Evolutionary conservation across 1,140 invertebrate genomes (phyloP).

Genomic region (Drosophila subobscura): DNA sequence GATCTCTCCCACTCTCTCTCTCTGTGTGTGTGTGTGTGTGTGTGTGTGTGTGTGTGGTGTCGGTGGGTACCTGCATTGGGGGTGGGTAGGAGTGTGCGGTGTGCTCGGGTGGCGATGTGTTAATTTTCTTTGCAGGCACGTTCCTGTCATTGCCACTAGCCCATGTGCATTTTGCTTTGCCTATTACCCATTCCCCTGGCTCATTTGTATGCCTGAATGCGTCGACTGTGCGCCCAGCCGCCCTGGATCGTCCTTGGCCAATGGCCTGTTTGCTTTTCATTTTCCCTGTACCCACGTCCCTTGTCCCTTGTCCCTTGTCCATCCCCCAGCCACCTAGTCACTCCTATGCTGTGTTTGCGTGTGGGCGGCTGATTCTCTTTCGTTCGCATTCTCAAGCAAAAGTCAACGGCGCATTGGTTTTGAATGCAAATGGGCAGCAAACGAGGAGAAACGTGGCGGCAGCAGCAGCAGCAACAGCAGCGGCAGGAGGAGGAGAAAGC

Average conservation of each 20-base stretch:
- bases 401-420: slow-evolving; percentile 73
- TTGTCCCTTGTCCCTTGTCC: background rate
- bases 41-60: too few relatives aligned
- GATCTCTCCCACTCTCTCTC: too few relatives aligned
- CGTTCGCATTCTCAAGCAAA: slow-evolving; percentile 58
- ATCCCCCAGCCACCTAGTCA: background rate
- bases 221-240: slow-evolving; percentile 11
- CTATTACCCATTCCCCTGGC: slow-evolving; percentile 39
- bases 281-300: slow-evolving; percentile 12
- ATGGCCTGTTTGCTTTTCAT: slow-evolving; percentile 57
- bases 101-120: slow-evolving; percentile 25
- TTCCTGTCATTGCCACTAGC: slow-evolving; percentile 50
- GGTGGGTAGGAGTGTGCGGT: background rate
- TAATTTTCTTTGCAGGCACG: slow-evolving; percentile 52
- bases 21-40: too few relatives aligned
- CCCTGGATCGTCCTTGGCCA: slow-evolving; percentile 8
- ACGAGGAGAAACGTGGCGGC: slow-evolving; percentile 15
- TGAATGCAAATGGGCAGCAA: slow-evolving; percentile 70
- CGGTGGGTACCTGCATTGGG: slow-evolving; percentile 12
- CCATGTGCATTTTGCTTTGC: slow-evolving; percentile 47
- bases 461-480: too few relatives aligned
- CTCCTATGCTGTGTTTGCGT: background rate
- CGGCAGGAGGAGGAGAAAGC: background rate
- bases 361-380: background rate
- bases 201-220: slow-evolving; percentile 57